phyloP scores from a whole-genome alignment of 2,888 invertebrate genomes.

The Sarcophaga carnaria region DNA sequence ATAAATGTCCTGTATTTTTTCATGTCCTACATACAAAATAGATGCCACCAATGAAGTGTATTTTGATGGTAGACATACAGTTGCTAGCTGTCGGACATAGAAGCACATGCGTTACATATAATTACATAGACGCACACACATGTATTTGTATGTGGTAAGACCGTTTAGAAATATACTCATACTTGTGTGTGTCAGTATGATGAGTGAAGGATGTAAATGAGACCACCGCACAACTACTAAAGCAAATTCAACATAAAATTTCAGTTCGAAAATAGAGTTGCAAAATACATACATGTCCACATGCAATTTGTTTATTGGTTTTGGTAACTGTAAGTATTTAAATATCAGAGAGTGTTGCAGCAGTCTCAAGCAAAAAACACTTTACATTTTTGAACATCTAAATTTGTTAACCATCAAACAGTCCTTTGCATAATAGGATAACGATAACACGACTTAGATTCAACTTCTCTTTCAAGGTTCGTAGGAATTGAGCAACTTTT shows the following conservation, averaged over 20 bases:
- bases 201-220: background rate
- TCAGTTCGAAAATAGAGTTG: background rate
- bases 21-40: constrained; percentile 28
- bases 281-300: background rate
- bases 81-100: background rate
- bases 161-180: background rate
- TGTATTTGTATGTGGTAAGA: background rate
- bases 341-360: background rate
- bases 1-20: constrained; percentile 31
- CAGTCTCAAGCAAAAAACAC: background rate
- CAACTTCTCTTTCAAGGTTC: too few relatives aligned
- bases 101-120: background rate
- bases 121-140: background rate
- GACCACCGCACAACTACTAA: background rate
- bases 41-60: constrained; percentile 34
- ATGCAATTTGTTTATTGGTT: background rate
- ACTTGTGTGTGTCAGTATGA: background rate
- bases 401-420: too few relatives aligned
- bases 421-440: too few relatives aligned
- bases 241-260: constrained; percentile 11
- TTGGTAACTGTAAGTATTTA: background rate
- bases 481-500: too few relatives aligned
- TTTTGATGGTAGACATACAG: constrained; percentile 13
- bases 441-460: too few relatives aligned
- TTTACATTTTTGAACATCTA: too few relatives aligned